Evolutionary conservation across 2,888 invertebrate genomes (phyloP).

Genomic region (Tricholauxania praeusta): DNA sequence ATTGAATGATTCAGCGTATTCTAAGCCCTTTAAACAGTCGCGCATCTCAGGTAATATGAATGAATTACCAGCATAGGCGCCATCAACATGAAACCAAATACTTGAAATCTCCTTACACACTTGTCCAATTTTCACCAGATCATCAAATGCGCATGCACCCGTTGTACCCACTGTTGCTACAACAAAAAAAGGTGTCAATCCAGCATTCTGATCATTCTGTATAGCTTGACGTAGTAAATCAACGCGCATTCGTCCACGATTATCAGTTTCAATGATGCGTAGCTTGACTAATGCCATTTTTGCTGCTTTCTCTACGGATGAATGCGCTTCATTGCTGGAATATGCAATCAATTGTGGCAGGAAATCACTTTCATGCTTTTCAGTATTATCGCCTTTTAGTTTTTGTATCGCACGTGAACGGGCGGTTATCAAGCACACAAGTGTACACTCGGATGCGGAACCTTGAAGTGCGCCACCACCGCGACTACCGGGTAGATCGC

Average conservation of each 20-base stretch:
- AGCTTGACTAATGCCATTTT: slow-evolving; percentile 82
- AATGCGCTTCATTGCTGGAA: slow-evolving; percentile 80
- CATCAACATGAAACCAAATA: slow-evolving; percentile 91
- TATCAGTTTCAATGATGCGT: slow-evolving; percentile 79
- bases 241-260: slow-evolving; percentile 75
- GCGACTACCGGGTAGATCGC: slow-evolving; percentile 66
- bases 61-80: slow-evolving; percentile 88
- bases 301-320: slow-evolving; percentile 83
- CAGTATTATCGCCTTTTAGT: slow-evolving; percentile 71
- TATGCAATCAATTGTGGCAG: slow-evolving; percentile 83
- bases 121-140: slow-evolving; percentile 81
- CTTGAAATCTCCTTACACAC: slow-evolving; percentile 73
- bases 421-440: slow-evolving; percentile 83
- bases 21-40: slow-evolving; percentile 73
- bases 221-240: slow-evolving; percentile 74
- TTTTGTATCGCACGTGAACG: slow-evolving; percentile 77
- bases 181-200: slow-evolving; percentile 86
- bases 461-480: slow-evolving; percentile 88
- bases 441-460: slow-evolving; percentile 85
- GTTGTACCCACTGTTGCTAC: slow-evolving; percentile 87
- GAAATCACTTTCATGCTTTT: slow-evolving; percentile 76
- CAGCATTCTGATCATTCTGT: slow-evolving; percentile 79
- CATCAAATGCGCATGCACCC: slow-evolving; percentile 86
- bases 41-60: slow-evolving; percentile 89
- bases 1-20: slow-evolving; percentile 87